A percentile compares a stretch with the other conserved stretches of the same genome.
Evolutionary conservation across 2,888 invertebrate genomes (phyloP).

Genomic region (Hypolimnas misippus): DNA sequence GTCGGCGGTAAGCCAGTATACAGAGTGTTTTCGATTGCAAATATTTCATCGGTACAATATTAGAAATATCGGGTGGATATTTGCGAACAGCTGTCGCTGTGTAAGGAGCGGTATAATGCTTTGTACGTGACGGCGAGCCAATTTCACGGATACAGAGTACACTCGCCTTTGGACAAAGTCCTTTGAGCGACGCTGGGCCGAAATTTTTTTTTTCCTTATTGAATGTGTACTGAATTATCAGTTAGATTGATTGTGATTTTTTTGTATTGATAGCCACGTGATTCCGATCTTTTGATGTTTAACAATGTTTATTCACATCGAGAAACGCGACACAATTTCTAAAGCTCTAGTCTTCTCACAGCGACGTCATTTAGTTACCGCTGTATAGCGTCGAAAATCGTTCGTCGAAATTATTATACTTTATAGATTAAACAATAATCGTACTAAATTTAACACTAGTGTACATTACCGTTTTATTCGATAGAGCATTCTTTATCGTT

Average conservation of each 20-base stretch:
- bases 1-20: neutral
- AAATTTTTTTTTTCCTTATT: conserved; percentile 37
- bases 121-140: conserved; percentile 47
- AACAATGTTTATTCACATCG: too few relatives aligned
- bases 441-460: too few relatives aligned
- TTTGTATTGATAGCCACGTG: conserved; percentile 1
- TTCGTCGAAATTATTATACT: too few relatives aligned
- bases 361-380: too few relatives aligned
- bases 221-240: conserved; percentile 32
- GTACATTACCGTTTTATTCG: too few relatives aligned
- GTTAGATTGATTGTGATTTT: conserved; percentile 16
- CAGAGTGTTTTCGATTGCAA: conserved; percentile 7
- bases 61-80: conserved; percentile 24
- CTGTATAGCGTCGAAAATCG: too few relatives aligned
- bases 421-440: too few relatives aligned
- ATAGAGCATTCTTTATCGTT: too few relatives aligned
- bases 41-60: conserved; percentile 21
- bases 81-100: conserved; percentile 28
- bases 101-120: conserved; percentile 40
- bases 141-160: conserved; percentile 47
- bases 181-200: conserved; percentile 40
- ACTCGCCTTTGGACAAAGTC: conserved; percentile 42
- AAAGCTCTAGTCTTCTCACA: too few relatives aligned
- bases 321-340: too few relatives aligned
- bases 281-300: conserved; percentile 3